Base-by-base conservation (phyloP, 2,113 vertebrate genomes). In the Orycteropus afer region DNA sequence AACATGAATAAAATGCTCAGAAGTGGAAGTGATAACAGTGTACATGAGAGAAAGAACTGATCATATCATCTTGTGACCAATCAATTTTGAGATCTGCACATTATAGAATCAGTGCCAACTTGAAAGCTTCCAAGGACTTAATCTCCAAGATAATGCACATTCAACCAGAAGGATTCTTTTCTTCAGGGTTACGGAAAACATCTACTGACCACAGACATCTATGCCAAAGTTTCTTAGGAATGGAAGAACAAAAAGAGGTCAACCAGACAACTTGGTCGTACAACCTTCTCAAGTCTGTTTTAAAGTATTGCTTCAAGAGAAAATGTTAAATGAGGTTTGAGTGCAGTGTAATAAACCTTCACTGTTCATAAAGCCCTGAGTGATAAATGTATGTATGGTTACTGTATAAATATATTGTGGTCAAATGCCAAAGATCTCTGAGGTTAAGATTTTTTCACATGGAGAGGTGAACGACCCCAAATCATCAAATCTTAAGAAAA, bases 281-380 rank as follows among this genome's bases (percentile, higher is more conserved):
- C 84, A 61, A 97, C 83, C 94, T 90, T 93, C 51, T 13, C 91
- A 97, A 96, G 91, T 95, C 86, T 91, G 61, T 91, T 97, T 98
- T 96, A 97, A 98, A 97, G 96, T 92, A 96, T 61, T 95, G 94
- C 96, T 98, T 98, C 97, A 84, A 12, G 42, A 97, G 97, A 93
- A 98, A 98, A 98, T 98, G 98, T 98, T 98, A 98, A 98, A 98
- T 1, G 96, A 98, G 98, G 97, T 98, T 98, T 98, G 98, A 98
- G 97, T 97, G 94, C 93, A 95, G 96, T 0, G 47, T 97, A 98
- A 98, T 98, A 98, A 98, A 98, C 97, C 97, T 98, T 97, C 98
- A 98, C 97, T 98, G 97, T 98, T 98, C 98, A 98, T 98, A 98
- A 98, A 98, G 95, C 96, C 92, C 89, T 69, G 95, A 77, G 94